Base-by-base conservation (phyloP, 2,113 vertebrate genomes). In the Cyphomyrus discorhynchus region DNA sequence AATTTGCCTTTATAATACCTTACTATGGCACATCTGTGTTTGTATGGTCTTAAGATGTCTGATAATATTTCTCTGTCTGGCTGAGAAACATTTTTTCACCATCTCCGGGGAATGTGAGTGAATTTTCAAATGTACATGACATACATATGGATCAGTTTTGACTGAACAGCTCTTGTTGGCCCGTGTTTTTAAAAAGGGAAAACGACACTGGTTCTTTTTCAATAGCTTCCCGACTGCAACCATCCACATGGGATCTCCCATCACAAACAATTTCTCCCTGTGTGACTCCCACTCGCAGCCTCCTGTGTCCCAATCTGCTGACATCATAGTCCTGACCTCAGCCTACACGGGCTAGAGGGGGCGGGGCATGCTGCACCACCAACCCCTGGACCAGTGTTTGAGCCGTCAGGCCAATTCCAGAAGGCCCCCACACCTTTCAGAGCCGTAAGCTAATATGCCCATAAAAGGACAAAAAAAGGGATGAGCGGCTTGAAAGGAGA, bases 201-300 rank as follows among this genome's bases (percentile, higher is more conserved):
- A 84, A 84, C 45, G 27, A 35, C 85, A 56, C 31, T 35, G 50
- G 47, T 27, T 35, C 31, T 52, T 53, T 17, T 53, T 87, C 85
- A 87, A 35, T 53, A 35, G 85, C 27, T 87, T 15, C 24, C 7
- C 45, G 5, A 39, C 9, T 74, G 53, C 39, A 35, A 10, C 58
- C 46, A 21, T 49, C 42, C 42, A 74, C 21, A 74, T 27, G 45
- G 45, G 19, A 6, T 80, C 49, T 66, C 11, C 47, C 82, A 47
- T 56, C 35, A 89, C 21, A 66, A 83, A 89, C 47, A 53, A 82
- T 82, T 24, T 89, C 77, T 84, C 80, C 39, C 39, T 89, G 52
- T 74, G 58, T 88, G 24, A 77, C 39, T 45, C 58, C 47, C 27
- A 80, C 70, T 39, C 47, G 15, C 27, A 49, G 35, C 39, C 88